Evolutionary conservation across 2,888 invertebrate species (phyloP).

Genomic region (Nebria salina): DNA sequence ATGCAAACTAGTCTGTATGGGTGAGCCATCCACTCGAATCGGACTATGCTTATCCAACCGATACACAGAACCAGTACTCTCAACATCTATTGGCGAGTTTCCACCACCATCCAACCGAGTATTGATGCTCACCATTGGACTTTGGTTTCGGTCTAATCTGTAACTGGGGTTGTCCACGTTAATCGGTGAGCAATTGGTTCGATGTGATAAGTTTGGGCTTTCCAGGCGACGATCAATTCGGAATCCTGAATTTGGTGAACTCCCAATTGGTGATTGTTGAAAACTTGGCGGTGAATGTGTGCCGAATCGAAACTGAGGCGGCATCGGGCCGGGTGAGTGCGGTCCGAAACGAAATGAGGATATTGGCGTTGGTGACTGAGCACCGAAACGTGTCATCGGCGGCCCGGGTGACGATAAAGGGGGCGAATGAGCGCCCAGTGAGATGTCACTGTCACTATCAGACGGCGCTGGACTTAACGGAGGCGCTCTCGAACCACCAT

Average conservation of each 20-base stretch:
- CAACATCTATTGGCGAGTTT: slow-evolving; percentile 40
- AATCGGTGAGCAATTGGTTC: slow-evolving; percentile 53
- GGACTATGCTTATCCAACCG: slow-evolving; percentile 54
- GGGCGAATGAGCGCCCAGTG: slow-evolving; percentile 61
- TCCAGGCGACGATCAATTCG: slow-evolving; percentile 54
- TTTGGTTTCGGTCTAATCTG: slow-evolving; percentile 14
- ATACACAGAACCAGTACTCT: slow-evolving; percentile 36
- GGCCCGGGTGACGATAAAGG: slow-evolving; percentile 60
- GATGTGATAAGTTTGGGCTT: slow-evolving; percentile 47
- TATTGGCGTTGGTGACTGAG: slow-evolving; percentile 55
- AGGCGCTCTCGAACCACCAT: slow-evolving; percentile 56
- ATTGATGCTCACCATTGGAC: slow-evolving; percentile 14
- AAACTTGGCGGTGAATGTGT: slow-evolving; percentile 56
- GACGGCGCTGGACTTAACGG: slow-evolving; percentile 60
- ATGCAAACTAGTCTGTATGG: slow-evolving; percentile 53
- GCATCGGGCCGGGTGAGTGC: slow-evolving; percentile 63
- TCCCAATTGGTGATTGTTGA: slow-evolving; percentile 51
- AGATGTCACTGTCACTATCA: slow-evolving; percentile 63
- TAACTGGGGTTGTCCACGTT: slow-evolving; percentile 53
- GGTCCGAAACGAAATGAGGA: slow-evolving; percentile 62
- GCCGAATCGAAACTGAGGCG: slow-evolving; percentile 61
- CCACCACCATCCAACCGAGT: slow-evolving; percentile 34
- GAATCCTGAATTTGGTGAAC: slow-evolving; percentile 53
- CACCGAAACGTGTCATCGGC: slow-evolving; percentile 56
- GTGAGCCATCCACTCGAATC: slow-evolving; percentile 54